Evolutionary conservation across 2,797 vertebrate species (phyloP).

Genomic region (Phrynocephalus guinanensis): DNA sequence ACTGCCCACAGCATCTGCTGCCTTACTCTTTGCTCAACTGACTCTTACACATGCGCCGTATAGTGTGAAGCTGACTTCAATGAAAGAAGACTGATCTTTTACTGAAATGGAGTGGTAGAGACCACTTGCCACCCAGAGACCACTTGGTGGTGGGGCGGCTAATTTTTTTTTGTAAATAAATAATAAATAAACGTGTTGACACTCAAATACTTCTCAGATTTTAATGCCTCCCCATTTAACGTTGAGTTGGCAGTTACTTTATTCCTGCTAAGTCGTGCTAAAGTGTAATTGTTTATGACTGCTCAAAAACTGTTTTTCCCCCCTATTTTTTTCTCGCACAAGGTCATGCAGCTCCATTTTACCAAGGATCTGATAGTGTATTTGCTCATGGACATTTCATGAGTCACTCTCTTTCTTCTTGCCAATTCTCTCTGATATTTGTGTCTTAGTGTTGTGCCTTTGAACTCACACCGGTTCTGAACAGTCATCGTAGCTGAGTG

Average conservation of each 20-base stretch:
- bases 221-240: not conserved
- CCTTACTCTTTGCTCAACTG: not conserved
- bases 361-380: not conserved
- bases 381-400: not conserved
- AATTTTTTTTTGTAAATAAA: too few species aligned
- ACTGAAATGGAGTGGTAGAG: not conserved
- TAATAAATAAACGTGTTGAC: fast-evolving
- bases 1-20: not conserved
- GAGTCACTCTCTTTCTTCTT: not conserved
- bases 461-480: slow-evolving; percentile 58
- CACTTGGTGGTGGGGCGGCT: too few species aligned
- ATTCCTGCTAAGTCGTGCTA: not conserved
- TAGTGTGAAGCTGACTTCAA: not conserved
- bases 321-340: fast-evolving
- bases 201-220: not conserved
- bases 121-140: too few species aligned
- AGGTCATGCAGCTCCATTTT: fast-evolving
- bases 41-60: not conserved
- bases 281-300: fast-evolving
- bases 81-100: not conserved
- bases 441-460: slow-evolving; percentile 17
- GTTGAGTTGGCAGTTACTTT: not conserved
- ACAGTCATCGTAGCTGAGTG: slow-evolving; percentile 24
- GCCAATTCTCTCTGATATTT: fast-evolving
- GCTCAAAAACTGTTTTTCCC: not conserved